phyloP scores from a whole-genome alignment of 2,113 vertebrate species.

The Spea multiplicata region DNA sequence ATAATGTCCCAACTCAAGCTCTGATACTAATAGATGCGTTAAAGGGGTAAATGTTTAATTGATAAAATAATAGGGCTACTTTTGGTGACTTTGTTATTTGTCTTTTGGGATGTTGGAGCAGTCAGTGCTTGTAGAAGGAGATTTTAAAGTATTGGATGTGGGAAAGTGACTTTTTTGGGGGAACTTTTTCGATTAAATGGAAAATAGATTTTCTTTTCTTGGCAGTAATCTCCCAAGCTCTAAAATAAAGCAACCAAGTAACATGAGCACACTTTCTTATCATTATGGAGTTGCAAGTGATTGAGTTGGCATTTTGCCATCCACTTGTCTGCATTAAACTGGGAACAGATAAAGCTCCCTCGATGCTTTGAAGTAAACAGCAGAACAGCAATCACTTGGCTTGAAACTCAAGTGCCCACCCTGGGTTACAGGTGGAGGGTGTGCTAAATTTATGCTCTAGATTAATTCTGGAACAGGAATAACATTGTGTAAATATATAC shows the following conservation, averaged over 20 bases:
- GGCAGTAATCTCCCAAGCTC: no score
- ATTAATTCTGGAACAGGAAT: slow-evolving; percentile 23
- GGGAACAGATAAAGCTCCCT: slow-evolving; percentile 13
- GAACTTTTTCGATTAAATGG: no score
- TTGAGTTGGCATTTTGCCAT: slow-evolving; percentile 31
- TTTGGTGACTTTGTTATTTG: no score
- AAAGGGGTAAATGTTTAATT: no score
- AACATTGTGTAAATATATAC: slow-evolving; percentile 27
- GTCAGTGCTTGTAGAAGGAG: no score
- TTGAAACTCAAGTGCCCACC: slow-evolving; percentile 13
- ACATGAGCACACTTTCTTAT: slow-evolving; percentile 20
- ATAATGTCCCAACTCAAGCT: no score
- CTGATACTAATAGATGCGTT: no score
- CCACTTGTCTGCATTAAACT: slow-evolving; percentile 24
- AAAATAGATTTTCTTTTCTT: no score
- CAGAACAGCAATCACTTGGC: slow-evolving; percentile 27
- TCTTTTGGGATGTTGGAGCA: no score
- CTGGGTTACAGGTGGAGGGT: slow-evolving; percentile 14
- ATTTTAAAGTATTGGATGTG: no score
- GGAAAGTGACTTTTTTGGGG: no score
- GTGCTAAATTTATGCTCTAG: slow-evolving; percentile 39
- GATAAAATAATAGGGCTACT: no score
- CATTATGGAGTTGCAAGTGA: slow-evolving; percentile 3
- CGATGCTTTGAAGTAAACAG: slow-evolving; percentile 32
- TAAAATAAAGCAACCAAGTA: slow-evolving; percentile 4